A percentile compares a stretch with the other conserved stretches of the same genome.
phyloP scores from a whole-genome alignment of 2,797 vertebrate species.

The Cuculus canorus region DNA sequence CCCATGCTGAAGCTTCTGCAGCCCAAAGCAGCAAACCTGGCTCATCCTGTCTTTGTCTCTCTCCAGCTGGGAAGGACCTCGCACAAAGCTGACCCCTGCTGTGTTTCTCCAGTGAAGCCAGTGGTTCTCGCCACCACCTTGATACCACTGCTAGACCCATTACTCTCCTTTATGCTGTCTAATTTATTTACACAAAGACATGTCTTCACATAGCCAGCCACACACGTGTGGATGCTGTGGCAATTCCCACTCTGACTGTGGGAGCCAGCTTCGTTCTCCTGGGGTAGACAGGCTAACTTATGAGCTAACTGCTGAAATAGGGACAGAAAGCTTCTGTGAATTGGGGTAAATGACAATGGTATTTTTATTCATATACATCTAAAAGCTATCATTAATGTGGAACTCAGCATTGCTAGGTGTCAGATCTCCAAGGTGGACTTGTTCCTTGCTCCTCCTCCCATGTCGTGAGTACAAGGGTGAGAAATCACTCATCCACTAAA shows the following conservation, averaged over 20 bases:
- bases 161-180: not conserved
- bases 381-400: not conserved
- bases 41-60: not conserved
- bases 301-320: not conserved
- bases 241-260: fast-evolving
- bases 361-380: not conserved
- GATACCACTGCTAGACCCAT: not conserved
- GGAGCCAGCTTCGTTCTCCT: not conserved
- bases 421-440: not conserved
- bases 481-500: not conserved
- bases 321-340: not conserved
- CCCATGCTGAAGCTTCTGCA: not conserved
- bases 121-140: not conserved
- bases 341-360: not conserved
- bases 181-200: not conserved
- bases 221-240: fast-evolving
- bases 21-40: not conserved
- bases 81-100: not conserved
- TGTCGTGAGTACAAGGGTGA: not conserved
- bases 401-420: not conserved
- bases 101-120: fast-evolving
- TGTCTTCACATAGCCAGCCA: not conserved
- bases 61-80: not conserved
- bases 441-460: not conserved
- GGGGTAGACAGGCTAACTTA: not conserved